A percentile compares a stretch with the other conserved stretches of the same genome.
Conservation (phyloP, 2,888 invertebrate species). For the Oxytorus armatus region DNA sequence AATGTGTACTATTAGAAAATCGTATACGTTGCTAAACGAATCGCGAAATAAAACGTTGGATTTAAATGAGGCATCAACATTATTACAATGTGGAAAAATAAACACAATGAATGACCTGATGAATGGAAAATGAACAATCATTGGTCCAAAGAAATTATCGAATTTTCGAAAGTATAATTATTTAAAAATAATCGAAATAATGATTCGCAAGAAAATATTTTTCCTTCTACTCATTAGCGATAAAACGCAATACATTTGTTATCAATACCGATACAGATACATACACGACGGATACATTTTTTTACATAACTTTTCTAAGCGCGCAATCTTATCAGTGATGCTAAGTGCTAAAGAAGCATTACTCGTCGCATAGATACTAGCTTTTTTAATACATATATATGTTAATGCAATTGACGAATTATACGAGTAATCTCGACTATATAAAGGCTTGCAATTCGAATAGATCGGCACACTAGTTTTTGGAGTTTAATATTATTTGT, state of each 20-base stretch:
- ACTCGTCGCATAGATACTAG: slow-evolving; percentile 6
- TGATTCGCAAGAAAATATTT: background rate
- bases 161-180: no score
- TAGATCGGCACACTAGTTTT: slow-evolving; percentile 2
- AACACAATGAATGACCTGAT: no score
- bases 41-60: no score
- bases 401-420: slow-evolving; percentile 5
- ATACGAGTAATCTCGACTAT: slow-evolving; percentile 13
- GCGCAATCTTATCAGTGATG: slow-evolving; percentile 43
- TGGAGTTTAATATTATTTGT: background rate
- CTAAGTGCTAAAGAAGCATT: slow-evolving; percentile 19
- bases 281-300: slow-evolving; percentile 14
- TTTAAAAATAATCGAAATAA: background rate
- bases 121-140: no score
- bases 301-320: slow-evolving; percentile 31
- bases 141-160: no score
- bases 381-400: slow-evolving; percentile 4
- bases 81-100: no score
- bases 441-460: slow-evolving; percentile 31
- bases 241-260: slow-evolving; percentile 3
- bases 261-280: slow-evolving; percentile 14
- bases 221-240: background rate
- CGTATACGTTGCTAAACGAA: no score
- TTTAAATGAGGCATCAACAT: no score
- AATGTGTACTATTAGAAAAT: no score